Conservation (phyloP, 1,140 invertebrate genomes). For the Drosophila setifemur region DNA sequence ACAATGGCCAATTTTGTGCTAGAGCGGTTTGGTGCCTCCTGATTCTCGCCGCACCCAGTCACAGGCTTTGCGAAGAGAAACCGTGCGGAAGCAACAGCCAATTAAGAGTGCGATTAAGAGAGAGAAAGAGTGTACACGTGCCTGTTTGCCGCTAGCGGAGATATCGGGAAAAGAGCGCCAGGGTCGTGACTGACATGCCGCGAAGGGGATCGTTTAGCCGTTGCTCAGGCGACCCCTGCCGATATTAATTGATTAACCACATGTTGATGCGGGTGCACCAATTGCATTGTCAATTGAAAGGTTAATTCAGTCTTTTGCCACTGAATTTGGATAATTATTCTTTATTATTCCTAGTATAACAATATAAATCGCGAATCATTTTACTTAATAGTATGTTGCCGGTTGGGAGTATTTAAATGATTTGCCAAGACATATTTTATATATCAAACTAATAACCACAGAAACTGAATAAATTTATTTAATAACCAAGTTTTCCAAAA, state of each 20-base stretch:
- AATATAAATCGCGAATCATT: too few relatives aligned
- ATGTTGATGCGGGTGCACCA: conserved; percentile 14
- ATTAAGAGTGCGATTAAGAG: conserved; percentile 46
- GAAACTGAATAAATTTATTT: too few relatives aligned
- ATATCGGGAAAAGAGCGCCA: conserved; percentile 1
- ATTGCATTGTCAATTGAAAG: background rate
- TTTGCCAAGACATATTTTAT: too few relatives aligned
- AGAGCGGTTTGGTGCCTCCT: conserved; percentile 32
- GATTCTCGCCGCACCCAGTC: conserved; percentile 69
- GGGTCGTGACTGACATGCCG: conserved; percentile 33
- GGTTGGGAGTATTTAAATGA: too few relatives aligned
- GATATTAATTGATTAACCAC: conserved; percentile 12
- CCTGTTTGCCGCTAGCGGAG: too few relatives aligned
- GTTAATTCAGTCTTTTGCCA: too few relatives aligned
- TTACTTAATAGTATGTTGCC: too few relatives aligned
- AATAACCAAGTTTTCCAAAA: too few relatives aligned
- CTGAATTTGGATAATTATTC: too few relatives aligned
- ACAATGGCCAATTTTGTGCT: conserved; percentile 34
- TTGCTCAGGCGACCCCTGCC: background rate
- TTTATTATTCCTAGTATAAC: too few relatives aligned
- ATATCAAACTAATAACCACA: too few relatives aligned
- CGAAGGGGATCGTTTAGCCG: conserved; percentile 9
- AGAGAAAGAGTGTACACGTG: conserved; percentile 31
- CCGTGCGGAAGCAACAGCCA: conserved; percentile 65
- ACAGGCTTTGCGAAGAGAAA: conserved; percentile 39